These are phyloP conservation scores for Capromys pilorides DNA, from an alignment of 2,797 vertebrate species.

Conservation along the genomic window DNA sequence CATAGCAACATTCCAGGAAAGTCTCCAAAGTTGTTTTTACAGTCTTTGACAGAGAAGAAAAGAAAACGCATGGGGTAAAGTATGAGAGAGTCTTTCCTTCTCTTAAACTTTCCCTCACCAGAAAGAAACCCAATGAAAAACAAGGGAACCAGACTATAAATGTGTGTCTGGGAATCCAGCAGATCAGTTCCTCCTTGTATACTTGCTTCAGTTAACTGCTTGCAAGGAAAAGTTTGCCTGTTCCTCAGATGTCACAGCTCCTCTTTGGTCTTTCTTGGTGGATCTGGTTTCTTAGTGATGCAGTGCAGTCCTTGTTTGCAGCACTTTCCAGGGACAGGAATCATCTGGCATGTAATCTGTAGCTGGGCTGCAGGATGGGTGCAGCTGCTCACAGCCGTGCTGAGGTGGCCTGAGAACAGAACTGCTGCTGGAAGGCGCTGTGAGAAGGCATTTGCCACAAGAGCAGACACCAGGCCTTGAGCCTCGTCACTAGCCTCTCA, in stretches of 20 bases:
- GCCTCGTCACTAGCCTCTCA: slow-evolving; percentile 64
- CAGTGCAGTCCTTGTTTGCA: slow-evolving; percentile 23
- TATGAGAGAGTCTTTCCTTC: slow-evolving; percentile 15
- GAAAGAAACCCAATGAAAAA: not conserved
- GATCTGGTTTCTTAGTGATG: slow-evolving; percentile 61
- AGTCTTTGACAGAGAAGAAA: slow-evolving; percentile 53
- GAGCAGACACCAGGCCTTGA: slow-evolving; percentile 71
- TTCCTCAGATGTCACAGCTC: slow-evolving; percentile 50
- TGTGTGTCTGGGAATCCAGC: not conserved
- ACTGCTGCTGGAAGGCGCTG: slow-evolving; percentile 78
- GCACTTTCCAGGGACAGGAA: slow-evolving; percentile 55
- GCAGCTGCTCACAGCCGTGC: slow-evolving; percentile 89
- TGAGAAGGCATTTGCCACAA: slow-evolving; percentile 78
- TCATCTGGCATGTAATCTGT: slow-evolving; percentile 59
- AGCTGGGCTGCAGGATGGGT: slow-evolving; percentile 60
- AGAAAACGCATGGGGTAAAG: not conserved
- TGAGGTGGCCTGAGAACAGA: slow-evolving; percentile 83
- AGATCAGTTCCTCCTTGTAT: not conserved
- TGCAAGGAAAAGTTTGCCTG: not conserved
- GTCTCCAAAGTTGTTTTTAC: not conserved
- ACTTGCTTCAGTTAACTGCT: slow-evolving; percentile 35
- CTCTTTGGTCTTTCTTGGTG: slow-evolving; percentile 23
- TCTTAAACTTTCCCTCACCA: not conserved
- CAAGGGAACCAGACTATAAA: not conserved
- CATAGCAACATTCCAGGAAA: slow-evolving; percentile 26